Evolutionary conservation across 64 coral and sea anemone species (phyloP).

Genomic region (Stylophora pistillata): DNA sequence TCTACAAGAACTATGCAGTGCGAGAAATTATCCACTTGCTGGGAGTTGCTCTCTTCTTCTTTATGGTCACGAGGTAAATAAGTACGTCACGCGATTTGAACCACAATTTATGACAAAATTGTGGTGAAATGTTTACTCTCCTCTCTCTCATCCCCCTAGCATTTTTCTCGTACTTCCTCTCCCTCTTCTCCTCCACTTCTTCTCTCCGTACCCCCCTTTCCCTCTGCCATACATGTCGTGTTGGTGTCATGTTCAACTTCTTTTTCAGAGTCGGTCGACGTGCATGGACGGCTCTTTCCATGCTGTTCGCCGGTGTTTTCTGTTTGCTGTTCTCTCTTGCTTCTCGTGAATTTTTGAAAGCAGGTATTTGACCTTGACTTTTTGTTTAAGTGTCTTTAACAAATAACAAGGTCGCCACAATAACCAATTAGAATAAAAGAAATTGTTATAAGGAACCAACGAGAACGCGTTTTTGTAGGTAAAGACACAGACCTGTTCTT

Average conservation of each 20-base stretch:
- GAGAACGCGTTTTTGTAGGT: too few relatives aligned
- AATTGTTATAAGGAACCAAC: too few relatives aligned
- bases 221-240: not conserved
- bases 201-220: not conserved
- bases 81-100: not conserved
- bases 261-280: constrained; percentile 66
- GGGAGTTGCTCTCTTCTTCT: constrained; percentile 28
- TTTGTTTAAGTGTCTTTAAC: too few relatives aligned
- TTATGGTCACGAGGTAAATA: constrained; percentile 66
- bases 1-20: constrained; percentile 69
- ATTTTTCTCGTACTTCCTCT: not conserved
- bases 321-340: constrained; percentile 64
- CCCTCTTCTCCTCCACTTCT: too few relatives aligned
- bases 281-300: constrained; percentile 37
- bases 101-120: not conserved
- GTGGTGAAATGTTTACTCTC: not conserved
- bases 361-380: constrained; percentile 26
- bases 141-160: not conserved
- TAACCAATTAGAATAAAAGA: not conserved
- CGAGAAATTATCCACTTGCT: constrained; percentile 65
- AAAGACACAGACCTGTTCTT: too few relatives aligned
- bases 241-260: not conserved
- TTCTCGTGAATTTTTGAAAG: constrained; percentile 47
- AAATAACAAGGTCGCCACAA: not conserved
- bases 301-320: constrained; percentile 47